Evolutionary conservation across 2,113 vertebrate species (phyloP).

Genomic region (Lampris incognitus): DNA sequence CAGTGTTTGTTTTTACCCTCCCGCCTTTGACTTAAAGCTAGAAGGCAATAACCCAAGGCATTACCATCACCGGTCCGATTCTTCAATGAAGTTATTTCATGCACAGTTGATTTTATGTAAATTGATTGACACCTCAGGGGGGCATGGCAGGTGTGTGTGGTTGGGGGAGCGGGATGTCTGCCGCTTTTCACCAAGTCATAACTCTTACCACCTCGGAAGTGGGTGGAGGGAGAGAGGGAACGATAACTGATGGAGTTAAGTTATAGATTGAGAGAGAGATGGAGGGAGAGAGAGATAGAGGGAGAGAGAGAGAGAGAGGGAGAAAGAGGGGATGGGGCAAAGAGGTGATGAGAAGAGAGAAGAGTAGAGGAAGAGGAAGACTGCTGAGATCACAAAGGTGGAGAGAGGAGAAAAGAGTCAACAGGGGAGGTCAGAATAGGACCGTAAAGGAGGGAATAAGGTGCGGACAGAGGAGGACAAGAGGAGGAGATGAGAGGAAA

Average conservation of each 20-base stretch:
- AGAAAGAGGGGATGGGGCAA: neutral
- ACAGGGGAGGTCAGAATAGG: neutral
- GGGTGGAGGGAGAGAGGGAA: conserved; percentile 48
- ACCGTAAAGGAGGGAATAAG: no score
- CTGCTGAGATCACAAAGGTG: neutral
- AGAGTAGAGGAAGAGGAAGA: neutral
- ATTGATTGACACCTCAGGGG: conserved; percentile 91
- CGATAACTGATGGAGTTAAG: conserved; percentile 34
- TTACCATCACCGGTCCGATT: conserved; percentile 75
- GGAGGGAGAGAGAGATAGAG: conserved; percentile 57
- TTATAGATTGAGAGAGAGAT: conserved; percentile 12
- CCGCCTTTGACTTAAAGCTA: conserved; percentile 70
- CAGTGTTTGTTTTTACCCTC: conserved; percentile 57
- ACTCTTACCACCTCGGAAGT: conserved; percentile 82
- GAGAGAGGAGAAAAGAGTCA: neutral
- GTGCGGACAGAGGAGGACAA: neutral
- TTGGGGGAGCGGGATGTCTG: conserved; percentile 65
- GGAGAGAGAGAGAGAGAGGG: neutral
- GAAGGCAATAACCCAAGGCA: conserved; percentile 76
- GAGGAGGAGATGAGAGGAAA: neutral
- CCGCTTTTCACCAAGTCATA: conserved; percentile 86
- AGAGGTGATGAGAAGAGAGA: neutral
- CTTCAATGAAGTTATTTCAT: conserved; percentile 89
- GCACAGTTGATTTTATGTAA: conserved; percentile 91
- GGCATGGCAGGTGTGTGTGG: neutral